Evolutionary conservation across 2,888 invertebrate species (phyloP).

Genomic region (Baccha elongata): DNA sequence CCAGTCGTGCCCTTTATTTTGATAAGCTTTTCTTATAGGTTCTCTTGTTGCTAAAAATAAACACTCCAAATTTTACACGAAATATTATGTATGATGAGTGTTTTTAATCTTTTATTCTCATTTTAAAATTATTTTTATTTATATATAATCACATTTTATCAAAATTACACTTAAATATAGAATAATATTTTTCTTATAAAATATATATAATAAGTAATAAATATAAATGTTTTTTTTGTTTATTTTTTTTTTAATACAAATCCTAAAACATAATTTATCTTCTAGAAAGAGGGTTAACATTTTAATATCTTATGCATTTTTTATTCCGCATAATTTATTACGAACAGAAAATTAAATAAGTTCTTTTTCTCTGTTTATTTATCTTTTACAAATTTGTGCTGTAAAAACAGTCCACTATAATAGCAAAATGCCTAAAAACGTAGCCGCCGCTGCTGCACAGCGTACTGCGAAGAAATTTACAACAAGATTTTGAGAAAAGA

Average conservation of each 20-base stretch:
- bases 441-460: constrained; percentile 31
- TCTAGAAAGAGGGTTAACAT: constrained; percentile 62
- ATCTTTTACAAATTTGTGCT: constrained; percentile 54
- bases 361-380: constrained; percentile 28
- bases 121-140: constrained; percentile 46
- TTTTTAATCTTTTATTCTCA: constrained; percentile 65
- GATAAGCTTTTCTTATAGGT: too few relatives aligned
- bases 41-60: background rate
- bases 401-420: constrained; percentile 62
- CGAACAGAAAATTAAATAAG: constrained; percentile 51
- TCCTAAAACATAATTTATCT: constrained; percentile 64
- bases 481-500: constrained; percentile 62
- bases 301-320: constrained; percentile 44
- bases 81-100: constrained; percentile 55
- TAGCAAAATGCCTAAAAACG: constrained; percentile 55
- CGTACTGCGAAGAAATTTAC: constrained; percentile 34
- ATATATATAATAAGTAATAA: constrained; percentile 69
- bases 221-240: constrained; percentile 59
- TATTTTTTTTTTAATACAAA: constrained; percentile 53
- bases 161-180: constrained; percentile 66
- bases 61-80: background rate
- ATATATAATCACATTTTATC: constrained; percentile 72
- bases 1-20: too few relatives aligned
- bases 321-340: constrained; percentile 19
- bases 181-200: constrained; percentile 64